Evolutionary conservation across 2,797 vertebrate species (phyloP), one percentile per base, ranked within the genome.

Genomic region (Gallinago nigripennis): DNA sequence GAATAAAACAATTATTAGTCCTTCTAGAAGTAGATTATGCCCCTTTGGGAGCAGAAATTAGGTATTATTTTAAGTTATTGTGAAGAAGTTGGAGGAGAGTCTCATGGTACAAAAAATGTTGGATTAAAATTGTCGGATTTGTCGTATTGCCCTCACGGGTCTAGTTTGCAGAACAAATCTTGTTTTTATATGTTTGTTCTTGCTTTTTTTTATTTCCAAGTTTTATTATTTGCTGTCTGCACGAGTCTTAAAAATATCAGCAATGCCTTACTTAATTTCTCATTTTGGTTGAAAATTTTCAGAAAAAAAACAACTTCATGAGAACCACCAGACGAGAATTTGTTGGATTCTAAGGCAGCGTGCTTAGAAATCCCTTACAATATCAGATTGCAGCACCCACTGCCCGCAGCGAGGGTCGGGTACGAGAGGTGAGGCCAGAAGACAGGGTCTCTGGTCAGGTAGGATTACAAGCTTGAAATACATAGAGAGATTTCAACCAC

Each of bases 111-210:
- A 92, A 66, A 95, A 95, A 39, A 81, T 2, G 14, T 50, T 20
- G 3, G 41, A 95, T 45, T 39, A 33, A 51, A 79, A 72, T 24
- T 9, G 77, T 30, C 82, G 61, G 73, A 68, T 80, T 70, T 86
- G n/a, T 82, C 24, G 1, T 31, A 63, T 56, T 94, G 48, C 76
- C 57, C 66, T 94, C n/a, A 0, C 21, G 72, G 83, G 72, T 57
- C 45, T 94, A 60, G 33, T 94, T 45, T 93, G 63, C 78, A 71
- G 93, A 94, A 95, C 14, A 93, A 75, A 77, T 50, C 77, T 79
- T 91, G 54, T 33, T 84, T 88, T 95, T 90, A 5, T 50, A 93
- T 93, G 50, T 66, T 65, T 51, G 11, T 8, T 58, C 51, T 50
- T 70, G 70, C 39, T 12, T 65, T 70, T 37, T 82, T 84, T 51